Evolutionary conservation across 1,140 invertebrate genomes (phyloP), one percentile per base, ranked within the genome.

Genomic region (Aporrectodea caliginosa): DNA sequence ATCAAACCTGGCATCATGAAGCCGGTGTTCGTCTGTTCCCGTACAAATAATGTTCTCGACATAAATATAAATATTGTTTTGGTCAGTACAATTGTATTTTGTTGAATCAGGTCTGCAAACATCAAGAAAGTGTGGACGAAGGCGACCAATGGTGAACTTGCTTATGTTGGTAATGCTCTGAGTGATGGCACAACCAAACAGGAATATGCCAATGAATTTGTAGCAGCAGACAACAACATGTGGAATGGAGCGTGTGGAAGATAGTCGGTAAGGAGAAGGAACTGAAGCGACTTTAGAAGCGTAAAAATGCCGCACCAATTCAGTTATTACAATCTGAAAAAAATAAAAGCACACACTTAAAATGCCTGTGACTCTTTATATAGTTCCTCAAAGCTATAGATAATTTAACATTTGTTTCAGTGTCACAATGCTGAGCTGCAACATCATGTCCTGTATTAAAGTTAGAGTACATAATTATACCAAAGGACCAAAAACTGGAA

Each of bases 101-200:
- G n/a, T n/a, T n/a, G 30, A 79, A 75, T 79, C 77, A 22, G 80
- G 80, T 32, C 74, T 74, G 34, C 92, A 91, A 85, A 76, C 87
- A 83, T 90, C 90, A 82, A 95, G 91, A 88, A 98, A 98, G 89
- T 98, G 95, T 14, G 96, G 96, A 34, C 96, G 89, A 78, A 97
- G 88, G 74, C 96, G 90, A 35, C 96, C 96, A 79, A 98, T 92
- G 0, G 93, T 93, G 82, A 96, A 97, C 88, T 97, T 98, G 34
- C 93, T 94, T 83, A 97, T 91, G 84, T 96, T 94, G 1, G 94
- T 96, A 12, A 92, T 92, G 22, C 95, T 87, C 86, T 95, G 93
- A 73, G 32, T 93, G 81, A 92, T 91, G 1, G 91, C 92, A n/a
- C 93, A 92, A 0, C 94, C 95, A 85, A 95, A 96, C 35, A 92